Percentiles rank a stretch among this genome's conserved stretches.
Conservation (phyloP, 1,140 invertebrate species). For the Zeugodacus cucurbitae region DNA sequence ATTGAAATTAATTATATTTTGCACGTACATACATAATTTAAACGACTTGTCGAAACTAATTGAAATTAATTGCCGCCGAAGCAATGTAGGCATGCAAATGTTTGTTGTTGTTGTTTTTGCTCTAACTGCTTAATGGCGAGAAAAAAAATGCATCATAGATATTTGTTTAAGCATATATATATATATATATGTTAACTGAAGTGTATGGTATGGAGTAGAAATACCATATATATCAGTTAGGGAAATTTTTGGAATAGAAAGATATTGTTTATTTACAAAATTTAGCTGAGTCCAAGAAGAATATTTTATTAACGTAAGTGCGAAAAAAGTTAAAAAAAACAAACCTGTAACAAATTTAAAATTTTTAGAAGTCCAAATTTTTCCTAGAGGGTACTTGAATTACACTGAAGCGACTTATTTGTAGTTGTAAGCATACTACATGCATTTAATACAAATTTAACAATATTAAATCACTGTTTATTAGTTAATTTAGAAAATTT, state of each 20-base stretch:
- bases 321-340: no score
- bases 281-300: no score
- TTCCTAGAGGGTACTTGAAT: neutral
- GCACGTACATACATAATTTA: constrained; percentile 34
- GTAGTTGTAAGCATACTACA: no score
- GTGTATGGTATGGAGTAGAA: no score
- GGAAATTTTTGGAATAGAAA: no score
- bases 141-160: neutral
- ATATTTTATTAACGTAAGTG: no score
- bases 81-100: neutral
- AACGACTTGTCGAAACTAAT: constrained; percentile 32
- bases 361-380: neutral
- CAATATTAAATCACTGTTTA: neutral
- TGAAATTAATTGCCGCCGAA: constrained; percentile 28
- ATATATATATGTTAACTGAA: neutral
- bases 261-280: no score
- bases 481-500: neutral
- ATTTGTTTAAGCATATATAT: neutral
- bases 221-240: no score
- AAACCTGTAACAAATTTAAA: neutral
- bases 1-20: constrained; percentile 22
- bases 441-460: neutral
- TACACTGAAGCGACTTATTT: no score
- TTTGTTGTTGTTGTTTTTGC: neutral
- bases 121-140: neutral